A percentile compares a stretch with the other conserved stretches of the same genome.
phyloP scores from a whole-genome alignment of 2,113 vertebrate genomes.

The Trogon surrucura region DNA sequence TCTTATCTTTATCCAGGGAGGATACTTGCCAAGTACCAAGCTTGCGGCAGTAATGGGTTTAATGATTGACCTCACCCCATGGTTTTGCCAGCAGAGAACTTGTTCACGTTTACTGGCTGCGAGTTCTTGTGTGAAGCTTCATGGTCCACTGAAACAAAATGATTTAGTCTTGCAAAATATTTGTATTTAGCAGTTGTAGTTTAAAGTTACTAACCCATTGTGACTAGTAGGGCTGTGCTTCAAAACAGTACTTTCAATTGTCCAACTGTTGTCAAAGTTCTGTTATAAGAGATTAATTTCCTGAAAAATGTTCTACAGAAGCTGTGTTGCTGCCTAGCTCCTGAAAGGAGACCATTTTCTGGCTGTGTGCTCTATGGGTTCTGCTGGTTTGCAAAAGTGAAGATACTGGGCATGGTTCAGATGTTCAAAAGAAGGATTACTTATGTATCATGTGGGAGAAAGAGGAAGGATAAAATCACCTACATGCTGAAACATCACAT shows the following conservation, averaged over 20 bases:
- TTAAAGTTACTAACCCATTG: neutral
- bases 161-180: neutral
- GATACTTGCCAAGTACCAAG: neutral
- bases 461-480: neutral
- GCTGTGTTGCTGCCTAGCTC: neutral
- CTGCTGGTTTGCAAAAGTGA: neutral
- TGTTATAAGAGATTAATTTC: neutral
- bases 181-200: neutral
- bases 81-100: neutral
- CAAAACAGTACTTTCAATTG: neutral
- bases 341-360: neutral
- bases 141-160: neutral
- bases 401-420: neutral
- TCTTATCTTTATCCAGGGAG: neutral
- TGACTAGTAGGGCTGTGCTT: neutral
- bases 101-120: neutral
- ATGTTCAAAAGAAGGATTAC: neutral
- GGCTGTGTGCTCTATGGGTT: neutral
- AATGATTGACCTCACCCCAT: conserved; percentile 6
- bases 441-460: neutral
- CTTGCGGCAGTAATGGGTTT: neutral
- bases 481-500: neutral
- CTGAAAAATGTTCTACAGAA: neutral
- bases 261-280: neutral
- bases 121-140: neutral